phyloP scores from a whole-genome alignment of 2,113 vertebrate genomes.

The Chascanopsetta lugubris region DNA sequence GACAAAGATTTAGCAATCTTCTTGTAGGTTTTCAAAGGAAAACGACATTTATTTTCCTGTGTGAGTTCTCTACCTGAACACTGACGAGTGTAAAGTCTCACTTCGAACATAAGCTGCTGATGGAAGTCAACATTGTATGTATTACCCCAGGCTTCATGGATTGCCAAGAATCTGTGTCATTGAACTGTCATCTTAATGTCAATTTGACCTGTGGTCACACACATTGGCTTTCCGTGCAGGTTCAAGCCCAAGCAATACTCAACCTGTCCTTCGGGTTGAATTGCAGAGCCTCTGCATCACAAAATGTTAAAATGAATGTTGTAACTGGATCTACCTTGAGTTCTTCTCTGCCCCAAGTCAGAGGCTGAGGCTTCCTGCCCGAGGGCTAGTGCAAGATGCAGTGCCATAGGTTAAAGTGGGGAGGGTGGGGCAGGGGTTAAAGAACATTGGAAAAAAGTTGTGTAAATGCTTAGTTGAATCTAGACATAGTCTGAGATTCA shows the following conservation, averaged over 20 bases:
- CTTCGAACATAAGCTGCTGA: constrained; percentile 63
- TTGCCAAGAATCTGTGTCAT: constrained; percentile 27
- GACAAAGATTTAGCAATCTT: constrained; percentile 47
- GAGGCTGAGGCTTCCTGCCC: constrained; percentile 7
- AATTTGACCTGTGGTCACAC: constrained; percentile 33
- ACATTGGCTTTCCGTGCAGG: constrained; percentile 43
- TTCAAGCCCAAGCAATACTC: constrained; percentile 67
- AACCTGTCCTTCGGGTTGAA: constrained; percentile 19
- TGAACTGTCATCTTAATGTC: constrained; percentile 8
- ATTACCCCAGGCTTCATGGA: constrained; percentile 34
- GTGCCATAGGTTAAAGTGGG: constrained; percentile 55
- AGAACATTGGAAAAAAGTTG: constrained; percentile 31
- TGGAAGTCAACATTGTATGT: constrained; percentile 33
- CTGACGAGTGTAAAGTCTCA: constrained; percentile 39
- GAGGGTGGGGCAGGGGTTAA: constrained; percentile 19
- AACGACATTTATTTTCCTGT: constrained; percentile 14
- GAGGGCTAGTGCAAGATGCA: constrained; percentile 36
- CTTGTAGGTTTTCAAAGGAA: constrained; percentile 32
- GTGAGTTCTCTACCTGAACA: constrained; percentile 35
- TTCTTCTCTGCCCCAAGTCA: constrained; percentile 5
- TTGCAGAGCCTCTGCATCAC: constrained; percentile 24
- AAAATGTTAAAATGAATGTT: constrained; percentile 62
- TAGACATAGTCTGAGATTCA: constrained; percentile 53
- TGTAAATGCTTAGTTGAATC: constrained; percentile 56
- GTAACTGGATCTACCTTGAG: constrained; percentile 45